Conservation (phyloP, 2,797 vertebrate species). For the Crocidura indochinensis region DNA sequence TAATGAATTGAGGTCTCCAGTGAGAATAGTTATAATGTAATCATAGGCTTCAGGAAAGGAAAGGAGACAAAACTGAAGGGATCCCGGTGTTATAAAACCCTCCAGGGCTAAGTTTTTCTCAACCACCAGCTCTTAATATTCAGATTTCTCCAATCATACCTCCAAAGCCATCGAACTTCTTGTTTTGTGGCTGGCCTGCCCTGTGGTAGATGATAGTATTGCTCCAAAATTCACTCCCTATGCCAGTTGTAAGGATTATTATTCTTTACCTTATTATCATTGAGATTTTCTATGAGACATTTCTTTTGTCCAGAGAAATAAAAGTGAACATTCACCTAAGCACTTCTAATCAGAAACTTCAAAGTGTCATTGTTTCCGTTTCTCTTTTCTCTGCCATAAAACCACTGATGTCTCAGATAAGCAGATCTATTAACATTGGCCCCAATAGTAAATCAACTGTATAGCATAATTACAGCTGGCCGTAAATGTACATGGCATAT, state of each 20-base stretch:
- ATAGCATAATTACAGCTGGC: neutral
- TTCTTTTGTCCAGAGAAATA: conserved; percentile 33
- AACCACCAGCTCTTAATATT: neutral
- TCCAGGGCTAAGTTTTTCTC: neutral
- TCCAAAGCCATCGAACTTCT: neutral
- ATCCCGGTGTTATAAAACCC: neutral
- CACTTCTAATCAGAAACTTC: neutral
- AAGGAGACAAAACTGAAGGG: neutral
- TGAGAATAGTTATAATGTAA: neutral
- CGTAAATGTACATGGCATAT: neutral
- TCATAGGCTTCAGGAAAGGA: neutral
- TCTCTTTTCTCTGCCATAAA: neutral
- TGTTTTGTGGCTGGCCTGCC: neutral
- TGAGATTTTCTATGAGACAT: neutral
- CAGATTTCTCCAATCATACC: neutral
- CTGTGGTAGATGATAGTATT: neutral
- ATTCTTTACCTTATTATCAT: neutral
- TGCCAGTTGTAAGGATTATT: neutral
- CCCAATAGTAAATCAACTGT: neutral
- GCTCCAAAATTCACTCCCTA: neutral
- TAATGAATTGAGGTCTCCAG: neutral
- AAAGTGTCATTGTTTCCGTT: neutral
- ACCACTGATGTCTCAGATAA: neutral
- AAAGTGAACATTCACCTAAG: neutral
- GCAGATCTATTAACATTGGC: neutral